Conservation (phyloP, 2,113 vertebrate species). For the Phoenicopterus ruber region DNA sequence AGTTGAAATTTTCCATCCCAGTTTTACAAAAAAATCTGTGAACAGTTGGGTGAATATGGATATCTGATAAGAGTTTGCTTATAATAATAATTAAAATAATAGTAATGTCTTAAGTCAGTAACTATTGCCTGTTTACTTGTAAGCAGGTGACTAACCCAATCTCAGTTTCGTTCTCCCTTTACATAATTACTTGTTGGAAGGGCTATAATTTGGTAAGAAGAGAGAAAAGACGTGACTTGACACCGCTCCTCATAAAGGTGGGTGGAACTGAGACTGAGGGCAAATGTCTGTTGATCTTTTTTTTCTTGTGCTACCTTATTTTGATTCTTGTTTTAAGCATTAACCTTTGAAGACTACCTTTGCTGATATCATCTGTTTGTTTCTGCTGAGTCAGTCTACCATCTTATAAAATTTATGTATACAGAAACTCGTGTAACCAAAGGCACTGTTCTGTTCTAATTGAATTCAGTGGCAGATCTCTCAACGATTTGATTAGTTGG, state of each 20-base stretch:
- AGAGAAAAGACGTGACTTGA: conserved; percentile 51
- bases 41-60: not conserved
- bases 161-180: conserved; percentile 15
- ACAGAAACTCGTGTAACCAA: conserved; percentile 62
- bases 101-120: not conserved
- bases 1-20: not conserved
- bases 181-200: conserved; percentile 42
- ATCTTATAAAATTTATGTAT: conserved; percentile 50
- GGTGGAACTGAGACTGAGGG: conserved; percentile 53
- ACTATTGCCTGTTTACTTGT: conserved; percentile 43
- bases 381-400: conserved; percentile 66
- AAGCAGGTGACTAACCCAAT: conserved; percentile 52
- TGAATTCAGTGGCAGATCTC: conserved; percentile 44
- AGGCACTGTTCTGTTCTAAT: conserved; percentile 56
- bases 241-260: conserved; percentile 22
- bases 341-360: conserved; percentile 66
- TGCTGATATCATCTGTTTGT: conserved; percentile 68
- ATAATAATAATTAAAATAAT: conserved; percentile 11
- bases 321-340: conserved; percentile 47
- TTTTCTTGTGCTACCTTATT: conserved; percentile 45
- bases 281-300: conserved; percentile 30
- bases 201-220: conserved; percentile 49
- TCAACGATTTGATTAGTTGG: conserved; percentile 24
- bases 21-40: not conserved
- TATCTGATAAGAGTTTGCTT: not conserved